Evolutionary conservation across 1,140 invertebrate genomes (phyloP).

Genomic region (Pygmarrhopalites habei): DNA sequence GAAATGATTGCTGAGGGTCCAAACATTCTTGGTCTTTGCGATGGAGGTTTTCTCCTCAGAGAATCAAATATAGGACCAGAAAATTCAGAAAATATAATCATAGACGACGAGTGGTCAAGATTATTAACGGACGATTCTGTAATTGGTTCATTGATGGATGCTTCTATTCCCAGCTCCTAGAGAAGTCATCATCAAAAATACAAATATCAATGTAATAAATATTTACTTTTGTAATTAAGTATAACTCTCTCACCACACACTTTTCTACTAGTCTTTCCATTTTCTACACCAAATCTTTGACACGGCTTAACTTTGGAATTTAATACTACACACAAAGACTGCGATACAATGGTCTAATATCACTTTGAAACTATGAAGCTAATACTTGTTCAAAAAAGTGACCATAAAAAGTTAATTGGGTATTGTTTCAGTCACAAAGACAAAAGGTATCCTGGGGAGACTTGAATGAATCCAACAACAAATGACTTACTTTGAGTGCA

Average conservation of each 20-base stretch:
- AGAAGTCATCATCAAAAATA: too few species aligned
- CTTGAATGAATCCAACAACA: too few species aligned
- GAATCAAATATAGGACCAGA: constrained; percentile 29
- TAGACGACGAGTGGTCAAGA: constrained; percentile 6
- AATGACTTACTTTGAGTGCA: constrained; percentile 12
- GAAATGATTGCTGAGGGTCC: constrained; percentile 25
- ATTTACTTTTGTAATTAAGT: neutral
- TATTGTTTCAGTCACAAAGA: neutral
- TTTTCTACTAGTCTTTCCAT: too few species aligned
- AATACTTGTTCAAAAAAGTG: neutral
- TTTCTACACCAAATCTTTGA: too few species aligned
- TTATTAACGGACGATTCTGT: neutral
- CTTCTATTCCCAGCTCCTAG: neutral
- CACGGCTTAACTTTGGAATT: too few species aligned
- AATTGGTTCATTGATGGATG: neutral
- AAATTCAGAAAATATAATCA: constrained; percentile 36
- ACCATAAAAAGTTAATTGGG: neutral
- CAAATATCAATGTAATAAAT: neutral
- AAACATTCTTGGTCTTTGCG: constrained; percentile 27
- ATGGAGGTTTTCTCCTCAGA: constrained; percentile 11
- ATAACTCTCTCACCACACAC: too few species aligned
- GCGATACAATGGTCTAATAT: too few species aligned
- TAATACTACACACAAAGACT: too few species aligned
- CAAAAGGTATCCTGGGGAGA: neutral
- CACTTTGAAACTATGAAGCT: too few species aligned